Base-by-base conservation (phyloP, 2,888 invertebrate species). In the Acanthosepion lycidas region DNA sequence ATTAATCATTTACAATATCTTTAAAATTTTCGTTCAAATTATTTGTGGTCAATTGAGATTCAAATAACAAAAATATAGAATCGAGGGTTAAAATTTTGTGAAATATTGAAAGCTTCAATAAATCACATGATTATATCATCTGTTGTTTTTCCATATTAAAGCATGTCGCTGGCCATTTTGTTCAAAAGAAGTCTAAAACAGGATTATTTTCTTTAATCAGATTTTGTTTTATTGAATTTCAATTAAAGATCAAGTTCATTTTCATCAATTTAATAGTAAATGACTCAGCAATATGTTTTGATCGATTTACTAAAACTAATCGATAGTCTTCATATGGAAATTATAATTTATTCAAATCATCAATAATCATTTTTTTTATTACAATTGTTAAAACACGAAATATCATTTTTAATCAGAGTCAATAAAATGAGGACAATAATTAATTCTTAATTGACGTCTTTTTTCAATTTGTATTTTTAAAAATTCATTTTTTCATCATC, bases 301-400 rank as follows among this genome's bases (percentile, higher is more conserved):
- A 12, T n/a, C n/a, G n/a, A 78, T 78, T 78, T 78, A 1, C 78
- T n/a, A 33, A 78, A n/a, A n/a, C 78, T 12, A 78, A 78, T 78
- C 78, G 78, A 78, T 28, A 28, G 5, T 78, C 28, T 78, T 78
- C 78, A 78, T 28, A 78, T n/a, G n/a, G 78, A n/a, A 33, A 78
- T 78, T 78, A 78, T 78, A 78, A 78, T 78, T 78, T 78, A 78
- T 78, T 78, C n/a, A 78, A 78, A 78, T 28, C 78, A 55, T 55
- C 55, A 42, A 51, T 51, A 59, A 59, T 59, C 5, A 23, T 59
- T 59, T 59, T 59, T 20, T 59, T 59, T 20, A 59, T 20, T 59
- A 0, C 59, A 59, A 6, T 59, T 59, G 5, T 59, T 59, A 59
- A 59, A 59, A 23, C 59, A 59, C 23, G 59, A 59, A 59, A 59